Evolutionary conservation across 2,888 invertebrate species (phyloP).

Genomic region (Eulithis testata): DNA sequence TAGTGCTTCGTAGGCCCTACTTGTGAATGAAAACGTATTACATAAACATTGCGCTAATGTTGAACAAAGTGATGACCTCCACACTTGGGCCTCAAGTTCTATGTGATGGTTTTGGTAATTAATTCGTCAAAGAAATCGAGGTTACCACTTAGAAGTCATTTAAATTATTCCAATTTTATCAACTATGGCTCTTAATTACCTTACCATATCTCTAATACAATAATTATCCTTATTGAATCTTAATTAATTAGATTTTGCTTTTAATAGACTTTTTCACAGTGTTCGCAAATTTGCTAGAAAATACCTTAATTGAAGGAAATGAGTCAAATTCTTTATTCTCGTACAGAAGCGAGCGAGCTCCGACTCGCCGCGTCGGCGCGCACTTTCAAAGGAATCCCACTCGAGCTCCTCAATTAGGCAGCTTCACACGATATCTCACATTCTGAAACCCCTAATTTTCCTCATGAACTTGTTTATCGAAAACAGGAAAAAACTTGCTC

Average conservation of each 20-base stretch:
- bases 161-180: no score
- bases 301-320: background rate
- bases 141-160: no score
- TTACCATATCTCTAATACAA: background rate
- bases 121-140: no score
- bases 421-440: background rate
- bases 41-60: no score
- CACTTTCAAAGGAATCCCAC: background rate
- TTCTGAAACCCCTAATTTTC: slow-evolving; percentile 1
- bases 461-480: slow-evolving; percentile 14
- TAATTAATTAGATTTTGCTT: background rate
- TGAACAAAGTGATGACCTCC: no score
- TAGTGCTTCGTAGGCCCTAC: no score
- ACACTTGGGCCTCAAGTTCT: no score
- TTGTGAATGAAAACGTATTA: no score
- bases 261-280: background rate
- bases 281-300: background rate
- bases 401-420: background rate
- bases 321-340: background rate
- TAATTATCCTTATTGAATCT: slow-evolving; percentile 1
- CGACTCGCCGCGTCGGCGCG: background rate
- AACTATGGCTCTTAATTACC: no score
- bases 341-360: background rate
- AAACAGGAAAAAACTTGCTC: slow-evolving; percentile 22
- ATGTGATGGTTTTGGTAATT: no score